These are phyloP conservation scores for Ciconia maguari DNA, from an alignment of 2,113 vertebrate species.

Conservation along the genomic window DNA sequence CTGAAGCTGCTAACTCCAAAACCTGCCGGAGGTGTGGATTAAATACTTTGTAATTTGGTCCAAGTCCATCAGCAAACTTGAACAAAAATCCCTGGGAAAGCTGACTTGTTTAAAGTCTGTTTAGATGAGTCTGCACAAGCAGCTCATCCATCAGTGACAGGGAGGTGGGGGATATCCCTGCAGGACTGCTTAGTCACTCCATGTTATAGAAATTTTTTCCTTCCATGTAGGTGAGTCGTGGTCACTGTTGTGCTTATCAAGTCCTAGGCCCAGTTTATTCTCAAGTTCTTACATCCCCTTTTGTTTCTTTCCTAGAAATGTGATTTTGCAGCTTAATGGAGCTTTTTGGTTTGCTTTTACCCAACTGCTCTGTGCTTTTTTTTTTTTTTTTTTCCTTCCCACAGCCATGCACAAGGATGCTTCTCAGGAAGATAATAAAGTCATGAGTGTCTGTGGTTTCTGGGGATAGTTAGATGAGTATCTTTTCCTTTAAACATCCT, in stretches of 20 bases:
- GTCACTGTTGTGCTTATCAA: background rate
- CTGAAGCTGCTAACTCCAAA: background rate
- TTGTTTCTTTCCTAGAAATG: background rate
- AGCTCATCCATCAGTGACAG: background rate
- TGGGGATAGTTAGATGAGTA: background rate
- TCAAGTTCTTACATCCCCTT: background rate
- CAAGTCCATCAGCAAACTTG: background rate
- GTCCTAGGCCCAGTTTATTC: background rate
- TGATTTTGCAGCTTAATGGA: background rate
- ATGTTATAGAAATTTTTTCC: background rate
- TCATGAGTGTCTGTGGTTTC: background rate
- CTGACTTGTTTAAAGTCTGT: background rate
- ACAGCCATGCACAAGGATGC: background rate
- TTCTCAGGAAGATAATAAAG: background rate
- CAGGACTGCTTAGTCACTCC: background rate
- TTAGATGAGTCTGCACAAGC: background rate
- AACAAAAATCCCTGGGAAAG: background rate
- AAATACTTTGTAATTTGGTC: background rate
- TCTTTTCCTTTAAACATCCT: constrained; percentile 45
- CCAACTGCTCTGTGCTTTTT: background rate
- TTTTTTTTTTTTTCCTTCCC: background rate
- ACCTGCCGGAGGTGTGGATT: background rate
- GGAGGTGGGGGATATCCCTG: background rate
- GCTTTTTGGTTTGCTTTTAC: background rate
- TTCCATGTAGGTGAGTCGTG: background rate